Evolutionary conservation across 2,797 vertebrate species (phyloP).

Genomic region (Chelmon rostratus): DNA sequence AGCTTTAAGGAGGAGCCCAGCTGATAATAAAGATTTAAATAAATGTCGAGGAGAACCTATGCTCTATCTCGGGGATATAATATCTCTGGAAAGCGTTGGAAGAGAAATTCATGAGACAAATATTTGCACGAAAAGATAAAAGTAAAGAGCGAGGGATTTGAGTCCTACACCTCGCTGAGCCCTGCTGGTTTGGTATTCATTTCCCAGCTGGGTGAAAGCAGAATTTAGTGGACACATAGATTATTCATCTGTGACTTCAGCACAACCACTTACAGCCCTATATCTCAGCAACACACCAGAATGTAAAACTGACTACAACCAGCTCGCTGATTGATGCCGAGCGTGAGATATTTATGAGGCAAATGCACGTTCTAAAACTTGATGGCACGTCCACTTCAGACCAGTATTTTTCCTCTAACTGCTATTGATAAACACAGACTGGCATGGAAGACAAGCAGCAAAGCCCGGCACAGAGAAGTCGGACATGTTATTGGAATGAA

Average conservation of each 20-base stretch:
- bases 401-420: slow-evolving; percentile 43
- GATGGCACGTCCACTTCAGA: slow-evolving; percentile 43
- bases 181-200: slow-evolving; percentile 79
- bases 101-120: slow-evolving; percentile 80
- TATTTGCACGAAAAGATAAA: slow-evolving; percentile 83
- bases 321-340: slow-evolving; percentile 55
- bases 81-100: slow-evolving; percentile 73
- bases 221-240: slow-evolving; percentile 79
- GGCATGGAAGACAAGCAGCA: slow-evolving; percentile 29
- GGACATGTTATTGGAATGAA: slow-evolving; percentile 45
- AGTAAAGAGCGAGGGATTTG: slow-evolving; percentile 77
- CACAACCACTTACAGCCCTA: slow-evolving; percentile 65
- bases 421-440: slow-evolving; percentile 50
- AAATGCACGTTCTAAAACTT: slow-evolving; percentile 57
- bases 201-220: slow-evolving; percentile 78
- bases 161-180: slow-evolving; percentile 79
- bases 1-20: slow-evolving; percentile 69
- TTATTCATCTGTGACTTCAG: slow-evolving; percentile 78
- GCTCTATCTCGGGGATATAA: slow-evolving; percentile 69
- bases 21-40: slow-evolving; percentile 80
- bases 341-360: slow-evolving; percentile 63
- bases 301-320: slow-evolving; percentile 59
- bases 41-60: slow-evolving; percentile 68
- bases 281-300: slow-evolving; percentile 68
- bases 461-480: slow-evolving; percentile 32